Evolutionary conservation across 1,140 invertebrate species (phyloP), one percentile per base, ranked within the genome.

Genomic region (Apis laboriosa): DNA sequence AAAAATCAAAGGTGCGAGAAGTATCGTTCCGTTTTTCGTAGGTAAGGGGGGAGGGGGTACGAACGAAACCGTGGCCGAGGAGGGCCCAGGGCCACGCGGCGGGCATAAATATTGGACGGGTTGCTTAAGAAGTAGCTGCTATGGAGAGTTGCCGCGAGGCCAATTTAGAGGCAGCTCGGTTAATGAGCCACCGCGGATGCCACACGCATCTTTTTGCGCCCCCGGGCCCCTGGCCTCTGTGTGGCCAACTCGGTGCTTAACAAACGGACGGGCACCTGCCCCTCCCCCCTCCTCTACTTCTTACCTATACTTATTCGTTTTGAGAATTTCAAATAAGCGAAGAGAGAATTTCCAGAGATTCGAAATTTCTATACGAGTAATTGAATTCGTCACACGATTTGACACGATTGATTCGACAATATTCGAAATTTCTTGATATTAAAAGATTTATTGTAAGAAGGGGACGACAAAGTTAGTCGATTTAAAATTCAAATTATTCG

Each of bases 121-220:
- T 84, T 87, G 88, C 84, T 90, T 84, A 90, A 90, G 89, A 90
- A 90, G 89, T 88, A 86, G 82, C 85, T 75, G 82, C 85, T 75
- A 84, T 49, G 80, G 86, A 90, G 91, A 90, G 91, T 91, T 89
- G 92, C 92, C 92, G 91, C 91, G 90, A 64, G 88, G 91, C 91
- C 92, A 93, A 93, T 93, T 93, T 93, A 90, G 91, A 92, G 90
- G 91, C 91, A 91, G 92, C 91, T 91, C 90, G 88, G 90, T 92
- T 93, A 93, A 93, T 93, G 92, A 93, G 92, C 91, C 86, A 91
- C 90, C 90, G 89, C 89, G 91, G 88, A 92, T 92, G 90, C 91
- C 91, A 88, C 90, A 89, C 91, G 90, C 90, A 91, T 92, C 87
- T 92, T 92, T 92, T 92, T 92, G 90, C 85, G 80, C 84, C 75